Percentiles rank a stretch among this genome's conserved stretches.
These are phyloP conservation scores for Campylomormyrus numenius DNA, from an alignment of 2,113 vertebrate genomes.

Conservation along the genomic window DNA sequence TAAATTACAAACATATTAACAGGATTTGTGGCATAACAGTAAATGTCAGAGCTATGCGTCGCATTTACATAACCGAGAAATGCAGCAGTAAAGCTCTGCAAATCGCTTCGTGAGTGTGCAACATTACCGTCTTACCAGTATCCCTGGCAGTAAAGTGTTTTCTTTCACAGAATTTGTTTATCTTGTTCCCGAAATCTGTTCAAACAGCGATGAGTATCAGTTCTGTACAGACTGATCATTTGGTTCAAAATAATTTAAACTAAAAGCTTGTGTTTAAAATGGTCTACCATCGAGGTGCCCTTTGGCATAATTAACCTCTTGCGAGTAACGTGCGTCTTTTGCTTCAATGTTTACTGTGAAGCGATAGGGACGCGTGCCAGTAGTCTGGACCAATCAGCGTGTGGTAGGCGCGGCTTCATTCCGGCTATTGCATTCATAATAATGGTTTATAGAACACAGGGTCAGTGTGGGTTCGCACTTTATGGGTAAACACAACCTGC, in stretches of 20 bases:
- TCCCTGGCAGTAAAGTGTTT: not conserved
- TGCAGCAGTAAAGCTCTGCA: not conserved
- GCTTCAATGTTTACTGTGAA: not conserved
- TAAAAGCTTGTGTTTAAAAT: not conserved
- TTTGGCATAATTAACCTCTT: not conserved
- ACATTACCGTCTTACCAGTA: not conserved
- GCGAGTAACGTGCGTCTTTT: not conserved
- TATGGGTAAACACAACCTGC: not conserved
- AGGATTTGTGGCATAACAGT: not conserved
- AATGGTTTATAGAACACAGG: not conserved
- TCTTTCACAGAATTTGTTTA: not conserved
- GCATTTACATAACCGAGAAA: not conserved
- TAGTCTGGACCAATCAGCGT: not conserved
- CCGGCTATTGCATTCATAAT: not conserved
- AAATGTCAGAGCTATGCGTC: not conserved
- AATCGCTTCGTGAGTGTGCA: not conserved
- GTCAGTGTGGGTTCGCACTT: not conserved
- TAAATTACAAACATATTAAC: not conserved
- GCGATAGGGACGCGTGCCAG: not conserved
- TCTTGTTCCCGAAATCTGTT: not conserved
- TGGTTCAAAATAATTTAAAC: not conserved
- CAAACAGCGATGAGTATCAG: not conserved
- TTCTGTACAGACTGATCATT: not conserved
- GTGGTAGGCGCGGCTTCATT: not conserved
- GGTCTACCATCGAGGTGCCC: not conserved